Evolutionary conservation across 2,888 invertebrate species (phyloP), one percentile per base, ranked within the genome.

Genomic region (Arctia plantaginis): DNA sequence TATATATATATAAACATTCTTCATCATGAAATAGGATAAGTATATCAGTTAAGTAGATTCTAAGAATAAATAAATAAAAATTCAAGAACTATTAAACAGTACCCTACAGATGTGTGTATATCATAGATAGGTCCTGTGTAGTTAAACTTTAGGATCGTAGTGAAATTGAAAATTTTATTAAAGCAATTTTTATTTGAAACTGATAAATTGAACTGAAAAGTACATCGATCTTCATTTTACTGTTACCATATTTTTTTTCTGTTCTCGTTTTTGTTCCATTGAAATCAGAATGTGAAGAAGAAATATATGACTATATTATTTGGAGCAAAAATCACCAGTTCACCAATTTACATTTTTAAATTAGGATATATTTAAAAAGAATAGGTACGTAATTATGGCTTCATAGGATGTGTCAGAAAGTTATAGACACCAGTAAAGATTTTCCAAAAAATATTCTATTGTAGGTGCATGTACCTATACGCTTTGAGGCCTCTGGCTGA

Each of bases 401-500:
- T 55, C 10, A 55, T 55, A 55, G 55, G 59, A 27, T 7, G 3
- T 23, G 35, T 65, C 47, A 66, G 73, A 74, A 74, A 59, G 30
- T 18, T 30, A 30, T 30, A 30, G 27, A 62, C 1, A 30, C 27
- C 15, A 18, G 30, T 30, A 4, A 39, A 39, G n/a, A 69, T 59
- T 18, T 69, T 59, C 59, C 39, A 55, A 39, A 39, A 35, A 27
- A 23, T 68, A 8, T 69, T 27, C 44, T 47, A 67, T 47, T 67
- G n/a, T 69, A 69, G 55, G 55, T 59, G 18, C 69, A 39, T 59
- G 55, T 51, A 76, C n/a, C n/a, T 75, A 75, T 71, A 79, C 83
- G 72, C 81, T 79, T 80, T 81, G 89, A 93, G 94, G 94, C 92
- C 94, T 92, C 93, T 94, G 94, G 94, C 95, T 93, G 94, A 93